These are phyloP conservation scores for Muricea muricata DNA, from an alignment of 92 coral and sea anemone genomes.

Conservation along the genomic window DNA sequence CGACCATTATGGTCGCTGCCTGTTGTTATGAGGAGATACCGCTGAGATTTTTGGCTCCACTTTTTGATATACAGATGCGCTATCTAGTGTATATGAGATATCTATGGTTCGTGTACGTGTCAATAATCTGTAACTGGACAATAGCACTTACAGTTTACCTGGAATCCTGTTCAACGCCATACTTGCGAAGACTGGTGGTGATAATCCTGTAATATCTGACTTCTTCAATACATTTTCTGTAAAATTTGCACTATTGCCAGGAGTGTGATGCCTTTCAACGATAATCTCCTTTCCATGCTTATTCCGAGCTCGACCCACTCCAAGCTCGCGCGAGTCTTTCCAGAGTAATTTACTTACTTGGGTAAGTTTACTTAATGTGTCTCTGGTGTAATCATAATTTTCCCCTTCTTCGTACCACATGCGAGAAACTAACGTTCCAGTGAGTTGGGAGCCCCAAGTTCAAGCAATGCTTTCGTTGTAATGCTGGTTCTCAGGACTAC, in stretches of 20 bases:
- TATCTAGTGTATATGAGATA: too few species aligned
- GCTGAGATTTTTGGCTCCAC: too few species aligned
- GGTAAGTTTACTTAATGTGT: constrained; percentile 72
- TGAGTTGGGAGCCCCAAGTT: constrained; percentile 93
- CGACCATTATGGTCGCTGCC: too few species aligned
- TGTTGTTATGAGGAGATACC: too few species aligned
- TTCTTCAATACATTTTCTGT: constrained; percentile 68
- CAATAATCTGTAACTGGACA: background rate
- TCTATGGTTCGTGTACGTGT: too few species aligned
- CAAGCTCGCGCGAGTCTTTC: constrained; percentile 90
- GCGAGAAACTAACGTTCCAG: constrained; percentile 85
- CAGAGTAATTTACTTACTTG: constrained; percentile 95
- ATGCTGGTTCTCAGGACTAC: constrained; percentile 64
- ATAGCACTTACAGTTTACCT: constrained; percentile 47
- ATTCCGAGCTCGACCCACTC: constrained; percentile 86
- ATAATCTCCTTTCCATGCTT: constrained; percentile 87
- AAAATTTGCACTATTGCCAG: constrained; percentile 72
- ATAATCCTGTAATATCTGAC: constrained; percentile 26
- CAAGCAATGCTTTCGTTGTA: constrained; percentile 80
- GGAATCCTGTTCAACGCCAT: constrained; percentile 42
- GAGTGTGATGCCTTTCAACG: constrained; percentile 90
- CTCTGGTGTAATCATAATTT: constrained; percentile 73
- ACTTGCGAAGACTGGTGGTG: background rate
- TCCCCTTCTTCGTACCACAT: constrained; percentile 95
- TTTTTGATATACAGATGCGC: too few species aligned